Evolutionary conservation across 2,888 invertebrate species (phyloP).

Genomic region (Tachystola acroxantha): DNA sequence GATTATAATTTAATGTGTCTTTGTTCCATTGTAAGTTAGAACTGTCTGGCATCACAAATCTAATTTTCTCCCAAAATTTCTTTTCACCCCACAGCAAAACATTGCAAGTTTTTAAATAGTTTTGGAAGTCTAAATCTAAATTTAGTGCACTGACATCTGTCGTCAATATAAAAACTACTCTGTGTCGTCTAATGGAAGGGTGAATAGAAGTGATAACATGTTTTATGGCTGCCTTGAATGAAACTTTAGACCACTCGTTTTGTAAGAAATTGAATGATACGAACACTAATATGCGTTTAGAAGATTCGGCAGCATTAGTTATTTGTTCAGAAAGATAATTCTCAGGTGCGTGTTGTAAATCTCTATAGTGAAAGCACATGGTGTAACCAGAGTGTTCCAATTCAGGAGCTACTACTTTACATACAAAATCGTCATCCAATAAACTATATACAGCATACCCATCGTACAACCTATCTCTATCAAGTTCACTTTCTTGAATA

Average conservation of each 20-base stretch:
- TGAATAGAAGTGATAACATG: conserved; percentile 82
- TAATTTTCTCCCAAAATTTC: conserved; percentile 93
- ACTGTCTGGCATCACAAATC: conserved; percentile 88
- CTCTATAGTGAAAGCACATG: conserved; percentile 85
- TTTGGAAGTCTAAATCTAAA: conserved; percentile 86
- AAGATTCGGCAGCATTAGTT: conserved; percentile 80
- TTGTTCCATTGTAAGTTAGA: conserved; percentile 81
- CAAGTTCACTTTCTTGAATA: conserved; percentile 76
- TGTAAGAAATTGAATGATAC: conserved; percentile 89
- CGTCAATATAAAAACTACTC: conserved; percentile 74
- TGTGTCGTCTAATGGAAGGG: conserved; percentile 80
- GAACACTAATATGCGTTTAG: conserved; percentile 86
- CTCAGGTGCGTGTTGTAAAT: conserved; percentile 77
- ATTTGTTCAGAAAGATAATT: conserved; percentile 80
- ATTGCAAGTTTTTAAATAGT: conserved; percentile 83
- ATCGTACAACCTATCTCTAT: conserved; percentile 87
- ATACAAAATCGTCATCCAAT: conserved; percentile 86
- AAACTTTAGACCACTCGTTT: conserved; percentile 89
- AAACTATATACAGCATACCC: conserved; percentile 93
- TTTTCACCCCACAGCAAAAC: conserved; percentile 89
- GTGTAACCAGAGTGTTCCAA: conserved; percentile 83
- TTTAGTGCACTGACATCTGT: conserved; percentile 84
- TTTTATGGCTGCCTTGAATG: conserved; percentile 89
- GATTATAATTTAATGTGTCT: conserved; percentile 72
- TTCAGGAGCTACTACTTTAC: conserved; percentile 83